Evolutionary conservation across 2,888 invertebrate genomes (phyloP).

Genomic region (Tetanocera ferruginea): DNA sequence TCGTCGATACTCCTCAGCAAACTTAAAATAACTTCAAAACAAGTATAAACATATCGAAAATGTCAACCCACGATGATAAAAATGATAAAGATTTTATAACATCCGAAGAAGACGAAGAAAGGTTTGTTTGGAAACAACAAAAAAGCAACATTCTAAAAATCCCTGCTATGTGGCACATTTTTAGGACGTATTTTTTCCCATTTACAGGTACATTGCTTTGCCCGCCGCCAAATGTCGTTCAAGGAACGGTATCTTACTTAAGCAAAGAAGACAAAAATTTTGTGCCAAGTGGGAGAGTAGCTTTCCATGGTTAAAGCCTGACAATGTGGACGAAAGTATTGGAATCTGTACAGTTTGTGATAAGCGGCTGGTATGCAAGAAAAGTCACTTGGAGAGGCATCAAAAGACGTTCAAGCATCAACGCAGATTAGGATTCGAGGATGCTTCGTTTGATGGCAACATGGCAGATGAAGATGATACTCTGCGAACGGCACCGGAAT

Average conservation of each 20-base stretch:
- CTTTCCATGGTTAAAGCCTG: conserved; percentile 52
- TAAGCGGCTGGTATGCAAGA: conserved; percentile 51
- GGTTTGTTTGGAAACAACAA: conserved; percentile 9
- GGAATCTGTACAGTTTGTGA: conserved; percentile 51
- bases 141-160: conserved; percentile 32
- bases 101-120: conserved; percentile 43
- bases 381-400: conserved; percentile 53
- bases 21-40: not conserved
- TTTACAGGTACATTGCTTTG: conserved; percentile 24
- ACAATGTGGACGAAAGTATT: conserved; percentile 49
- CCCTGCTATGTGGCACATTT: not conserved
- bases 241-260: conserved; percentile 24
- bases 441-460: conserved; percentile 31
- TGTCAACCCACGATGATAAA: conserved; percentile 39
- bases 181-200: not conserved
- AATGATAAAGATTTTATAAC: conserved; percentile 26
- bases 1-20: not conserved
- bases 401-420: conserved; percentile 51
- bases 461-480: conserved; percentile 45
- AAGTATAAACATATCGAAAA: conserved; percentile 15
- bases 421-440: conserved; percentile 48
- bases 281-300: conserved; percentile 49
- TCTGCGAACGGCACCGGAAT: conserved; percentile 42
- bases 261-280: conserved; percentile 49
- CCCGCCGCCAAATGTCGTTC: conserved; percentile 23